Evolutionary conservation across 2,888 invertebrate genomes (phyloP), one percentile per base, ranked within the genome.

Genomic region (Clitarchus hookeri): DNA sequence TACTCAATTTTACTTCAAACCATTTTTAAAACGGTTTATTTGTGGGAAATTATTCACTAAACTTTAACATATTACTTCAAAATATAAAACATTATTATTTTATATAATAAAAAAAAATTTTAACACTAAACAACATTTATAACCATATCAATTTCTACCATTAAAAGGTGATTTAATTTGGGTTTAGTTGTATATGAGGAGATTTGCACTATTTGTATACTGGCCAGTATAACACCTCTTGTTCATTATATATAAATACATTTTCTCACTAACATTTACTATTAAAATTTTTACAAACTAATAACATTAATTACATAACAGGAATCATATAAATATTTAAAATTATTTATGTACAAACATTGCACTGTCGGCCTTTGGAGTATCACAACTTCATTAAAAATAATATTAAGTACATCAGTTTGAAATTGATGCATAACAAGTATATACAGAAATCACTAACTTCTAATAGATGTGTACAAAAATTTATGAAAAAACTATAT

Each of bases 311-410:
- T 65, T 65, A 65, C 8, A 53, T 53, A 53, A 65, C n/a, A 65
- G 65, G 8, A 65, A 65, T 65, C 19, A 82, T 82, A 36, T 82
- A 82, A 26, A 44, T 44, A 82, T 44, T 36, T 89, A 85, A 44
- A 89, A 86, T 65, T 85, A 36, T 27, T 44, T 85, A 82, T 88
- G 82, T 87, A 84, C 84, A 87, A 88, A 88, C 84, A 89, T 89
- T 89, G 89, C 89, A 89, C 89, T 88, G 88, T 88, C 89, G 88
- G 88, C 88, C 89, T 86, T 83, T 87, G 48, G 83, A 86, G 82
- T 87, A 84, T 85, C 84, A 86, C 80, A 85, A 80, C 25, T 85
- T 82, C 82, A 44, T 82, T 82, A 3, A 3, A 82, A 82, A 82
- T n/a, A 19, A 11, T 44, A 82, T 27, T 25, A 44, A 82, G 44